Evolutionary conservation across 2,797 vertebrate genomes (phyloP).

Genomic region (Poecile montanus): DNA sequence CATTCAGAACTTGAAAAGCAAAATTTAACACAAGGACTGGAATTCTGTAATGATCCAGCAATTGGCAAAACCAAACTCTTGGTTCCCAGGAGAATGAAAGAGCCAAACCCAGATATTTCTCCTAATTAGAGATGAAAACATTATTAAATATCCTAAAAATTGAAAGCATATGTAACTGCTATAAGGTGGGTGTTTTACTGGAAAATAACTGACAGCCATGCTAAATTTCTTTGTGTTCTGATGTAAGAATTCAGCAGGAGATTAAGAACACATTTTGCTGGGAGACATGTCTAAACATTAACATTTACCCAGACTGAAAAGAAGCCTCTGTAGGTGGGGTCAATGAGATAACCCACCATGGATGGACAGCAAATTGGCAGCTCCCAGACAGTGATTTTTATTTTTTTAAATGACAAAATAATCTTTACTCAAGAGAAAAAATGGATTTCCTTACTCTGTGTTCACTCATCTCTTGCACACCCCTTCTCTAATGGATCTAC

Average conservation of each 20-base stretch:
- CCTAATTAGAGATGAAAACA: constrained; percentile 64
- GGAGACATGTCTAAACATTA: neutral
- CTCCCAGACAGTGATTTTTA: neutral
- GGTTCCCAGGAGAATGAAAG: constrained; percentile 3
- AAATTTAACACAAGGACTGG: neutral
- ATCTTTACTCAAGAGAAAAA: neutral
- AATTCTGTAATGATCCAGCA: constrained; percentile 25
- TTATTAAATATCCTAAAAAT: constrained; percentile 58
- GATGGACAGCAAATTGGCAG: neutral
- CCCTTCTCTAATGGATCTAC: neutral
- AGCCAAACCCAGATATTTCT: constrained; percentile 51
- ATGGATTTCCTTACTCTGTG: neutral
- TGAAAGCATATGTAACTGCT: constrained; percentile 47
- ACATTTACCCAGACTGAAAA: neutral
- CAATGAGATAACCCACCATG: neutral
- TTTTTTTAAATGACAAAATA: neutral
- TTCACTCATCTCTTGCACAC: neutral
- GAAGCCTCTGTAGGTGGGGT: neutral
- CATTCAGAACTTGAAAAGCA: constrained; percentile 52
- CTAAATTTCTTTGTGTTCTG: constrained; percentile 53
- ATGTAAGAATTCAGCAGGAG: constrained; percentile 62
- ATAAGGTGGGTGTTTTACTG: constrained; percentile 63
- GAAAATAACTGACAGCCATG: constrained; percentile 58
- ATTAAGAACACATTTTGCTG: constrained; percentile 65
- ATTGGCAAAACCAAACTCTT: neutral